Base-by-base conservation (phyloP, 2,888 invertebrate genomes). In the Trichopoda pennipes region DNA sequence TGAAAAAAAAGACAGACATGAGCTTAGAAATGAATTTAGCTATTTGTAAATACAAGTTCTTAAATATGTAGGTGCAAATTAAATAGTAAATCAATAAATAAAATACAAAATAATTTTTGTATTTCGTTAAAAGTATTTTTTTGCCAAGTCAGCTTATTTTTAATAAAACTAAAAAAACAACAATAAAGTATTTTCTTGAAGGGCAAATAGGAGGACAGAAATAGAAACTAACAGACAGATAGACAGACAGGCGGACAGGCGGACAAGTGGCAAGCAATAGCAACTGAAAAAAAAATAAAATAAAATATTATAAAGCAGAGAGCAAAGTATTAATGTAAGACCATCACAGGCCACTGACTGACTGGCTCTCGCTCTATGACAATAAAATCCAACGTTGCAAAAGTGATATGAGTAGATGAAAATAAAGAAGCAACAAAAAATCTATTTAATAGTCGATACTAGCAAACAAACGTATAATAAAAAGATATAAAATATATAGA, bases 21-120 rank as follows among this genome's bases (percentile, higher is more conserved):
- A 2, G 17, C 38, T 28, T 61, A 23, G n/a, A n/a, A n/a, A n/a
- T 60, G 38, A 53, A 61, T 23, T 17, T 60, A 47, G 56, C 14
- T 1, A 17, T n/a, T 21, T 68, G 42, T n/a, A 16, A 21, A 35
- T 47, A 55, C 56, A 63, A 77, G 38, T 55, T 61, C 66, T 68
- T 72, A 56, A 76, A 81, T 80, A 72, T 19, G 55, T 60, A 72
- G 23, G 55, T 60, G 64, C 70, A 70, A 72, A 70, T 70, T n/a
- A 76, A 80, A 80, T 81, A 68, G 55, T 49, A 68, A 81, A 81
- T 81, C 81, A 73, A 81, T 81, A 80, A n/a, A 69, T 55, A 58
- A 80, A 76, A 51, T 44, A 60, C 21, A 60, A 55, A 68, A 68
- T 68, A 47, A 17, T 49, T 49, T 56, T 49, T 77, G 14, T 47